These are phyloP conservation scores for Ophioderma brevispina DNA, from an alignment of 35 echinoderm and acorn worm species.

Conservation along the genomic window DNA sequence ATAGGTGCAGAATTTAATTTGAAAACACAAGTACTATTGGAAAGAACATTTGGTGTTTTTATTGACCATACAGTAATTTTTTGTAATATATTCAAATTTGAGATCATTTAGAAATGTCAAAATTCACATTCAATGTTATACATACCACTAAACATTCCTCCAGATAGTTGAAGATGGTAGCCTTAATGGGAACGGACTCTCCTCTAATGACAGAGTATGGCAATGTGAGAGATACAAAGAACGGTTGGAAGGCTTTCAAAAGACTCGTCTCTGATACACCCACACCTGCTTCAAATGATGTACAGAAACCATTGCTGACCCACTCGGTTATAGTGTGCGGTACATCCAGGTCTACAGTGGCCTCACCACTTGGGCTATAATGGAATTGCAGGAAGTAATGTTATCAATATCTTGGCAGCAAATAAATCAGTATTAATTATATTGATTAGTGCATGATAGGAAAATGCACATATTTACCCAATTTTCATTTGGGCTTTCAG, in stretches of 20 bases:
- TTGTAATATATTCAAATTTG: too few species aligned
- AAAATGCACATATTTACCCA: too few species aligned
- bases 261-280: conserved; percentile 67
- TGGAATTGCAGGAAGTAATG: too few species aligned
- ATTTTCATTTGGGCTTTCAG: too few species aligned
- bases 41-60: too few species aligned
- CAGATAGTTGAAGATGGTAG: conserved; percentile 92
- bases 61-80: too few species aligned
- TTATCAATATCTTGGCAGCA: too few species aligned
- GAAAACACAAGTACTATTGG: too few species aligned
- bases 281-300: conserved; percentile 67
- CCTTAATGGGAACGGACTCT: conserved; percentile 73
- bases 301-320: conserved; percentile 91
- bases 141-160: conserved; percentile 78
- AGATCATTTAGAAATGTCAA: too few species aligned
- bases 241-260: conserved; percentile 87
- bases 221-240: conserved; percentile 88
- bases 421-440: too few species aligned
- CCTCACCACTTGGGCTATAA: conserved; percentile 16
- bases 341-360: conserved; percentile 59
- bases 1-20: too few species aligned
- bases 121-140: neutral
- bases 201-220: conserved; percentile 96
- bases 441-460: too few species aligned
- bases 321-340: conserved; percentile 95